These are phyloP conservation scores for Drosophila burlai DNA, from an alignment of 1,140 invertebrate species.

Conservation along the genomic window DNA sequence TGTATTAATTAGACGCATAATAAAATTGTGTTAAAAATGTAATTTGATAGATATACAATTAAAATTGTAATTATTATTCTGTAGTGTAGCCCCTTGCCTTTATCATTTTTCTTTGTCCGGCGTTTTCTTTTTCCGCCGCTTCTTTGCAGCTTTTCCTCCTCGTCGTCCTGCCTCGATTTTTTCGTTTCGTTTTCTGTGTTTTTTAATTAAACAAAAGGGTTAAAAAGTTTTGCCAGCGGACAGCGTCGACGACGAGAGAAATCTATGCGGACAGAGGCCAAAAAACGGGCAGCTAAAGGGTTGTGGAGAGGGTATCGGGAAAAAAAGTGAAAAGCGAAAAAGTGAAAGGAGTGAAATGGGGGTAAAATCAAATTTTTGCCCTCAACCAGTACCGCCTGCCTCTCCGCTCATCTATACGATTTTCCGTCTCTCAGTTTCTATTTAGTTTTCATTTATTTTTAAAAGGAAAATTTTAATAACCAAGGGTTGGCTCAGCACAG, in stretches of 20 bases:
- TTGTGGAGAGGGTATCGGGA: not conserved
- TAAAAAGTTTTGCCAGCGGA: slow-evolving; percentile 70
- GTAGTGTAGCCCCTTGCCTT: not conserved
- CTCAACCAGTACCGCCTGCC: slow-evolving; percentile 21
- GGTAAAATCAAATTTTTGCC: slow-evolving; percentile 78
- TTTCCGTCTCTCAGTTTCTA: slow-evolving; percentile 55
- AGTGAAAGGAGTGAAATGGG: slow-evolving; percentile 47
- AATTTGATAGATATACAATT: not conserved
- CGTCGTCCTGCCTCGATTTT: slow-evolving; percentile 23
- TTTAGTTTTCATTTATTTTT: slow-evolving; percentile 83
- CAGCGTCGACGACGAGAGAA: slow-evolving; percentile 22
- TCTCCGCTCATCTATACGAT: not conserved
- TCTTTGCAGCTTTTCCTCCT: slow-evolving; percentile 15
- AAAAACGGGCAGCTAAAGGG: not conserved
- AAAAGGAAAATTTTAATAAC: slow-evolving; percentile 81
- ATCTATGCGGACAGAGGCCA: slow-evolving; percentile 38
- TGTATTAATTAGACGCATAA: too few relatives aligned
- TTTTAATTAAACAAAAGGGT: slow-evolving; percentile 84
- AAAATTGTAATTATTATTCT: not conserved
- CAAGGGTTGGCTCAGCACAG: slow-evolving; percentile 49
- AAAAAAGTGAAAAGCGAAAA: slow-evolving; percentile 22
- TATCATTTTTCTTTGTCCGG: slow-evolving; percentile 14
- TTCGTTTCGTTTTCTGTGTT: slow-evolving; percentile 57
- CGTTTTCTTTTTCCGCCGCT: slow-evolving; percentile 32
- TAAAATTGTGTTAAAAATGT: not conserved